Evolutionary conservation across 2,113 vertebrate species (phyloP), one percentile per base, ranked within the genome.

Genomic region (Heliornis fulica): DNA sequence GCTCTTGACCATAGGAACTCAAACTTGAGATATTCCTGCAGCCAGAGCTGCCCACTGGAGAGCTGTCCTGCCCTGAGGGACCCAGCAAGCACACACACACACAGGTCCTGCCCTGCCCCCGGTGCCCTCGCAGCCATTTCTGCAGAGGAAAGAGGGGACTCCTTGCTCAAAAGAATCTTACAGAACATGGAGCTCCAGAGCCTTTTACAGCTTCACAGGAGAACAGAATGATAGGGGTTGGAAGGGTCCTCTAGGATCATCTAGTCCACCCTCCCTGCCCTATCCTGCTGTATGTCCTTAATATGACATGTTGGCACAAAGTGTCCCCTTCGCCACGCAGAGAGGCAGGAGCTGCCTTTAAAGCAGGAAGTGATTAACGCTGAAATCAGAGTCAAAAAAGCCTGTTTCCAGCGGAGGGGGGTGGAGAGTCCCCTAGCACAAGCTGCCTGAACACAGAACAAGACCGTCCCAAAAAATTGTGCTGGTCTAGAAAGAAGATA

Each of bases 261-360:
- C 46, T 46, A 46, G 46, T 46, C 46, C 46, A 46, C 20, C 46
- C 46, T 21, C 20, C 20, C 45, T 11, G 10, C 46, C 46, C 28
- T 5, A 6, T 61, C 64, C 50, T 66, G 31, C 45, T 57, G 53
- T 13, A 5, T 10, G 18, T 36, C 68, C 56, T 48, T 2, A 21
- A 29, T 3, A 2, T 1, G 5, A 36, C 1, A 2, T 0, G 0
- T 2, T 34, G 79, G 79, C 59, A 60, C 0, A 0, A 11, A 1
- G 16, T 46, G 41, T 77, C 64, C 56, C 48, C 45, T 71, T 56
- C 53, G 13, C 26, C 3, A 7, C 0, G 0, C 36, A 28, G 34
- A 41, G 51, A 80, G 71, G 71, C 41, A 53, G 56, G 46, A 92
- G 53, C 41, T 81, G 75, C 66, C 59, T 50, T 64, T 46, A 70